Evolutionary conservation across 2,113 vertebrate species (phyloP).

Genomic region (Psittacula cyanocephala): DNA sequence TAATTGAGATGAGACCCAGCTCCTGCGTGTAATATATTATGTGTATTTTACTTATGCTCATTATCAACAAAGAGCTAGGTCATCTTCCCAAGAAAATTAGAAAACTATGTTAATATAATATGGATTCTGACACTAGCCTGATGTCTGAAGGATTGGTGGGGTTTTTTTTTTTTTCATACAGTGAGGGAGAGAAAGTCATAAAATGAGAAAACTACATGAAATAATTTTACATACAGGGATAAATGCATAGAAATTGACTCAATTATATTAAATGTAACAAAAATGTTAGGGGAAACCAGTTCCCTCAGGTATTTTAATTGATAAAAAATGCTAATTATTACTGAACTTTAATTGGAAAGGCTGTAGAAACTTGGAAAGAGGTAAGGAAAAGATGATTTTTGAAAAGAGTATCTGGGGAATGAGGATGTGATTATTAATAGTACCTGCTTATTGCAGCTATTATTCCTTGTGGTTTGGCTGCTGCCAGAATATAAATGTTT

Average conservation of each 20-base stretch:
- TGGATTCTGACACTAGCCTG: not conserved
- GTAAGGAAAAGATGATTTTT: conserved; percentile 15
- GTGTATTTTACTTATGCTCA: conserved; percentile 39
- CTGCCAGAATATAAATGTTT: conserved; percentile 46
- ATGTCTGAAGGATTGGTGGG: not conserved
- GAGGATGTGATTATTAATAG: conserved; percentile 28
- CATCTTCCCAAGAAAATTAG: conserved; percentile 23
- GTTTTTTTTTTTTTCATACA: not conserved
- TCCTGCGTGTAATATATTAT: not conserved
- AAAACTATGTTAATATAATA: not conserved
- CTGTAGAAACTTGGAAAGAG: conserved; percentile 15
- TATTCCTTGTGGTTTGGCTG: not conserved
- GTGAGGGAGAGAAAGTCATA: not conserved
- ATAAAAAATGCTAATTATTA: conserved; percentile 50
- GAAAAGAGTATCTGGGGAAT: conserved; percentile 5
- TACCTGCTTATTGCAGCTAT: not conserved
- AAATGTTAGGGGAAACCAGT: not conserved
- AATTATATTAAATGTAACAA: conserved; percentile 38
- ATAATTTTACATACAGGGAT: conserved; percentile 35
- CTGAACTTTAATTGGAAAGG: conserved; percentile 62
- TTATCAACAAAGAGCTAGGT: conserved; percentile 16
- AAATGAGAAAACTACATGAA: conserved; percentile 19
- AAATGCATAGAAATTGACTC: conserved; percentile 35
- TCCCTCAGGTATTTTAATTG: conserved; percentile 66
- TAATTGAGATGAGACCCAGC: conserved; percentile 11